Conservation (phyloP, 2,113 vertebrate genomes). For the Perognathus longimembris region DNA sequence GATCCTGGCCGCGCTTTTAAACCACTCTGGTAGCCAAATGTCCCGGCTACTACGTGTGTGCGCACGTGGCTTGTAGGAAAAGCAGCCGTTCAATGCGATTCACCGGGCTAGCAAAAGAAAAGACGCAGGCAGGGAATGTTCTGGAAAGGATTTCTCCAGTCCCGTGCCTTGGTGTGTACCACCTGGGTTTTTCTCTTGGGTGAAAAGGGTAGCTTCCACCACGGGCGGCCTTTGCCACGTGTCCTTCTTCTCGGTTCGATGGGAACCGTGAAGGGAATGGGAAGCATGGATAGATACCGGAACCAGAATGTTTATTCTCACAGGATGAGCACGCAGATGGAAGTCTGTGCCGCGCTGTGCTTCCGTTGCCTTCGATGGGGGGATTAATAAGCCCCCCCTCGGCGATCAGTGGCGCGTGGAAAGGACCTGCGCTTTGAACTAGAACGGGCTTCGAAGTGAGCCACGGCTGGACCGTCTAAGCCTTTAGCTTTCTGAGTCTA, state of each 20-base stretch:
- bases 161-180: neutral
- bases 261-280: slow-evolving; percentile 20
- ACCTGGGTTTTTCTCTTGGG: slow-evolving; percentile 27
- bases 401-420: too few species aligned
- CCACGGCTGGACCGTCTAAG: too few species aligned
- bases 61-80: slow-evolving; percentile 17
- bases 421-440: too few species aligned
- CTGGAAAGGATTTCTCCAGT: neutral
- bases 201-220: neutral
- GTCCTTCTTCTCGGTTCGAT: slow-evolving; percentile 13
- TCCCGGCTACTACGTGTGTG: slow-evolving; percentile 24
- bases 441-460: too few species aligned
- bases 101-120: neutral
- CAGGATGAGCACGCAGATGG: neutral
- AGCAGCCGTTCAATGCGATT: neutral
- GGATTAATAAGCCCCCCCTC: too few species aligned
- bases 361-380: neutral
- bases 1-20: slow-evolving; percentile 43
- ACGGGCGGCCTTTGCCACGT: neutral
- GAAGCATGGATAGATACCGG: too few species aligned
- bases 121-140: neutral
- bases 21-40: neutral
- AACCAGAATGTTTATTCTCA: neutral
- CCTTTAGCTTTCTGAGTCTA: too few species aligned
- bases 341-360: neutral